Base-by-base conservation (phyloP, 2,113 vertebrate species). In the Notothenia rossii region DNA sequence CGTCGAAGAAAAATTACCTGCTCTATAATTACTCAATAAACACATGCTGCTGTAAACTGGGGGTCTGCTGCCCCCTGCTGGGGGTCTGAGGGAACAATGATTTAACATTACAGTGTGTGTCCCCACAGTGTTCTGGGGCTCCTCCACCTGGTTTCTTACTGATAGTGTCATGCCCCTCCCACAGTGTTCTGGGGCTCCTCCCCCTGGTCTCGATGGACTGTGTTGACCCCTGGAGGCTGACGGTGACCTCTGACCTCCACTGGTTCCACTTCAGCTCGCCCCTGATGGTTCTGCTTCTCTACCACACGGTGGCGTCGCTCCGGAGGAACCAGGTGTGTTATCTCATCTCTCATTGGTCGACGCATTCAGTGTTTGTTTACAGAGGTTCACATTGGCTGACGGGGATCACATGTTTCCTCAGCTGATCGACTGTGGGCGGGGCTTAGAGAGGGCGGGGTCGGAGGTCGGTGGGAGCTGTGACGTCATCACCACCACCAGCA, bases 241-340 rank as follows among this genome's bases (percentile, higher is more conserved):
- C 95, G 80, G 93, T 96, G 72, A 97, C 97, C 69, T 88, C 94
- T 25, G 58, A 93, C 0, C 92, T 98, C 49, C 72, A 84, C 0
- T 98, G 97, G 98, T 96, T 97, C 60, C 96, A 99, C 89, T 95
- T 97, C 0, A 90, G 94, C 81, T 97, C 96, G 66, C 97, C 98
- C 29, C 94, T 99, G 61, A 90, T 98, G 60, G 91, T 98, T 61
- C 89, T 99, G 81, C 93, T 97, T 82, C 95, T 98, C 89, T 98
- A 97, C 93, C 97, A 98, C 92, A 96, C 96, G 0, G 91, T 98
- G 0, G 96, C 97, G 1, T 96, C 95, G 1, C 95, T 90, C 25
- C 75, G 88, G 78, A 89, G 90, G 77, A 87, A 87, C 68, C 78
- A 86, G 83, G 89, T 91, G 25, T 29, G 25, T 29, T 29, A 29